A percentile compares a stretch with the other conserved stretches of the same genome.
Conservation (phyloP, 2,888 invertebrate genomes). For the Petrolisthes cinctipes region DNA sequence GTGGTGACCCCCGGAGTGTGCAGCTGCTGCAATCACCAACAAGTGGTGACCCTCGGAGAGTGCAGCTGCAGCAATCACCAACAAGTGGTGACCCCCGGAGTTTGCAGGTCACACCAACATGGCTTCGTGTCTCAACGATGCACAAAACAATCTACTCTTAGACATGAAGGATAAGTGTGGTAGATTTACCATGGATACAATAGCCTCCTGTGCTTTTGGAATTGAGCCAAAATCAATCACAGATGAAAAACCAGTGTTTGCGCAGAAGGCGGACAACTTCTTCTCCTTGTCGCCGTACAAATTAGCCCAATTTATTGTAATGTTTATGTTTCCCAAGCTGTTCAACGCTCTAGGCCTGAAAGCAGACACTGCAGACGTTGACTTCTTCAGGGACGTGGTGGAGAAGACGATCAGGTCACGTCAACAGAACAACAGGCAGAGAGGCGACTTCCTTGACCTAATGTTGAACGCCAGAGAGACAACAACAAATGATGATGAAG, state of each 20-base stretch:
- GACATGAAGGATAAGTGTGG: constrained; percentile 53
- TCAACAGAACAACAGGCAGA: background rate
- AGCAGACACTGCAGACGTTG: background rate
- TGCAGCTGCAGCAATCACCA: too few species aligned
- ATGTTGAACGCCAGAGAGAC: constrained; percentile 15
- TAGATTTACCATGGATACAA: constrained; percentile 53
- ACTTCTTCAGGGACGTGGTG: constrained; percentile 15
- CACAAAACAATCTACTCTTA: constrained; percentile 14
- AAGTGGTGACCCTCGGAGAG: too few species aligned
- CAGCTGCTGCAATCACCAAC: too few species aligned
- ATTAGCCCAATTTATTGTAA: background rate
- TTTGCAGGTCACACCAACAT: too few species aligned
- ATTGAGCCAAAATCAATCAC: constrained; percentile 44
- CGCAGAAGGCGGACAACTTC: constrained; percentile 37
- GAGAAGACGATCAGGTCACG: constrained; percentile 12
- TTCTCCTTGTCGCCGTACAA: constrained; percentile 13
- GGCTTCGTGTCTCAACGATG: constrained; percentile 42
- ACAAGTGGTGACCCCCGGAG: too few species aligned
- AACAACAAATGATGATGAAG: background rate
- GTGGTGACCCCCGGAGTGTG: too few species aligned
- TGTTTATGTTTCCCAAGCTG: constrained; percentile 19
- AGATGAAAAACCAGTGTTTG: constrained; percentile 35
- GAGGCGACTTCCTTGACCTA: constrained; percentile 51
- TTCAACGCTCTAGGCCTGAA: background rate
- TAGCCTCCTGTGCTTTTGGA: constrained; percentile 63